Percentiles rank a stretch among this genome's conserved stretches.
Conservation (phyloP, 1,140 invertebrate species). For the Oryzaephilus surinamensis region DNA sequence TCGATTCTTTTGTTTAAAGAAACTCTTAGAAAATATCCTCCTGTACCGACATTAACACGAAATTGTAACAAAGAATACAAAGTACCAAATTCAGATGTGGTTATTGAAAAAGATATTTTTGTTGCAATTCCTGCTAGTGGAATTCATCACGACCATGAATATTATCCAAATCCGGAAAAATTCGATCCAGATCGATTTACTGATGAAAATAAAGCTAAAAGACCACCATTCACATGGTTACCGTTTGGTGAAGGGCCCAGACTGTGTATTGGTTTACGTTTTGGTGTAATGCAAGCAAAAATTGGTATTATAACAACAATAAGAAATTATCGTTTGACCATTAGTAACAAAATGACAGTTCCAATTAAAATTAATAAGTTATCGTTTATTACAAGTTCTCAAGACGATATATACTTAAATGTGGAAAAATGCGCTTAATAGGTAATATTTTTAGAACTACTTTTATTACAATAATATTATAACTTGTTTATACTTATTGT, state of each 20-base stretch:
- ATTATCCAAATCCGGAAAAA: slow-evolving; percentile 50
- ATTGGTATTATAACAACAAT: slow-evolving; percentile 37
- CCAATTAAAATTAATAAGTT: no score
- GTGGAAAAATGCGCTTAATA: slow-evolving; percentile 8
- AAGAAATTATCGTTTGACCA: slow-evolving; percentile 29
- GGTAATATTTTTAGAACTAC: no score
- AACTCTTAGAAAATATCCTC: no score
- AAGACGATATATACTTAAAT: slow-evolving; percentile 4
- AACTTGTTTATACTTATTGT: no score
- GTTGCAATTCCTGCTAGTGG: slow-evolving; percentile 48
- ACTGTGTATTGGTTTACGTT: slow-evolving; percentile 43
- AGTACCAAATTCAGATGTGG: no score
- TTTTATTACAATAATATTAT: no score
- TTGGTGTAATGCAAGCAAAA: slow-evolving; percentile 39
- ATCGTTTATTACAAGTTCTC: neutral
- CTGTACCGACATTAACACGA: no score
- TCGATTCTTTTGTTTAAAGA: no score
- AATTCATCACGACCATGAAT: no score
- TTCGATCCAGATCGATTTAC: slow-evolving; percentile 60
- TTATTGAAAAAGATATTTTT: slow-evolving; percentile 42
- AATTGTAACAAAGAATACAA: no score
- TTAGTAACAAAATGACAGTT: slow-evolving; percentile 2
- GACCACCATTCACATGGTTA: slow-evolving; percentile 36
- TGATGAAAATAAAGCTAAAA: slow-evolving; percentile 34
- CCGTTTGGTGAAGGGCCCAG: slow-evolving; percentile 48